phyloP scores from a whole-genome alignment of 2,113 vertebrate species.

The Chloebia gouldiae region DNA sequence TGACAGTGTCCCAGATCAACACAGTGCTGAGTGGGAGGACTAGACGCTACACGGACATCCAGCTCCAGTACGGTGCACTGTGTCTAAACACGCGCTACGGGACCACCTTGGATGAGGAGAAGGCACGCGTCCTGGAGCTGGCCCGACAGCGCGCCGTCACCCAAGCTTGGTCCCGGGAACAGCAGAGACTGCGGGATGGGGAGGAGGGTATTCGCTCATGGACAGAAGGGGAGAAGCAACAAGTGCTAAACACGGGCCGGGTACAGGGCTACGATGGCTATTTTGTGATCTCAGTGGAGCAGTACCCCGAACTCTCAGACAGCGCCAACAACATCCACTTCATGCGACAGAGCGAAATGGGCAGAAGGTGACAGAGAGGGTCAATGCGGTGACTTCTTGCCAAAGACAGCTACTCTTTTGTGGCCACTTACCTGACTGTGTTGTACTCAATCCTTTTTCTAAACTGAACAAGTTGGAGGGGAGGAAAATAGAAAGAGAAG shows the following conservation, averaged over 20 bases:
- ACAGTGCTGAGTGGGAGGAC: constrained; percentile 89
- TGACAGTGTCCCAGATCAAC: constrained; percentile 96
- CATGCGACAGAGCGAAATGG: constrained; percentile 99
- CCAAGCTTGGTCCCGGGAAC: constrained; percentile 89
- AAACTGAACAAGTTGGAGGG: constrained; percentile 70
- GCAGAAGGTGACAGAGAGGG: constrained; percentile 96
- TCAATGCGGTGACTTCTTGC: constrained; percentile 87
- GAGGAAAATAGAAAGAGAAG: constrained; percentile 61
- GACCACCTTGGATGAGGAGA: constrained; percentile 91
- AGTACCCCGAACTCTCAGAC: constrained; percentile 97
- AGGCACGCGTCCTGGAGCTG: constrained; percentile 87
- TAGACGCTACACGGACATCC: constrained; percentile 95
- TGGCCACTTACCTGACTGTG: constrained; percentile 89
- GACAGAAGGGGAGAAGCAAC: constrained; percentile 95
- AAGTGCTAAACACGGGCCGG: constrained; percentile 87
- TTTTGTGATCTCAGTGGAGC: constrained; percentile 93
- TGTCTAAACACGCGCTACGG: constrained; percentile 93
- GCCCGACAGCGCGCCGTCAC: constrained; percentile 86
- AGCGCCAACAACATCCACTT: constrained; percentile 97
- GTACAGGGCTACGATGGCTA: constrained; percentile 96
- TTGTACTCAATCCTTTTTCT: constrained; percentile 79
- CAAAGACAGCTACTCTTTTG: constrained; percentile 97
- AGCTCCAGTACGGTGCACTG: constrained; percentile 84
- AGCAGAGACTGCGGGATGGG: constrained; percentile 92
- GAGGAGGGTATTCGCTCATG: constrained; percentile 92